Conservation (phyloP, 2,888 invertebrate species). For the Athrips mouffetella region DNA sequence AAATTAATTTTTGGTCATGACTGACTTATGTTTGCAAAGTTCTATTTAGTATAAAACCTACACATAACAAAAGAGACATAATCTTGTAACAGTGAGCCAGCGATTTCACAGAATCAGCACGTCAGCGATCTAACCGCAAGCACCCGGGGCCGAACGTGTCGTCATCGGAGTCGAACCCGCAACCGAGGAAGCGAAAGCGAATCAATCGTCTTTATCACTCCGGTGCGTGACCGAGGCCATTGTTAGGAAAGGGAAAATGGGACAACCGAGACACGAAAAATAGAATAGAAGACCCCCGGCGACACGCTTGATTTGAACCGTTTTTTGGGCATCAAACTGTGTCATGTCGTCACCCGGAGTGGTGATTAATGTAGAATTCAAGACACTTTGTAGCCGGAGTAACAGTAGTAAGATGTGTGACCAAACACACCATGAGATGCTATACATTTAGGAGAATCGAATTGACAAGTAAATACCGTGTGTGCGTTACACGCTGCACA, state of each 20-base stretch:
- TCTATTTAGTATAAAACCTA: too few species aligned
- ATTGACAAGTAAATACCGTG: too few species aligned
- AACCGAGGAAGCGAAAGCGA: constrained; percentile 71
- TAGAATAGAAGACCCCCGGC: constrained; percentile 62
- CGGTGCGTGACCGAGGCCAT: constrained; percentile 72
- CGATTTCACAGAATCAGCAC: constrained; percentile 48
- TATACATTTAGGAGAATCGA: too few species aligned
- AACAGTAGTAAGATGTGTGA: too few species aligned
- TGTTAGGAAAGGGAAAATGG: constrained; percentile 72
- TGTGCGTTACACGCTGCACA: too few species aligned
- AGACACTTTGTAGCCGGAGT: too few species aligned
- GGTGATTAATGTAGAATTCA: too few species aligned
- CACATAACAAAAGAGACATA: too few species aligned
- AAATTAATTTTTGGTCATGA: too few species aligned
- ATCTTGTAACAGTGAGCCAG: not conserved
- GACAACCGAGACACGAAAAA: constrained; percentile 61
- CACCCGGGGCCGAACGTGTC: constrained; percentile 53
- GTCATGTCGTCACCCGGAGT: too few species aligned
- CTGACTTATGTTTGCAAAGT: too few species aligned
- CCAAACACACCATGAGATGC: too few species aligned
- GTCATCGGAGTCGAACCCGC: constrained; percentile 45
- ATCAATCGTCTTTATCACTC: constrained; percentile 64
- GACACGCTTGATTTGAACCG: constrained; percentile 51
- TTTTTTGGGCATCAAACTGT: constrained; percentile 43
- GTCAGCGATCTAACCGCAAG: constrained; percentile 44